A percentile compares a stretch with the other conserved stretches of the same genome.
phyloP scores from a whole-genome alignment of 2,113 vertebrate species.

The Australoheros scitulus region DNA sequence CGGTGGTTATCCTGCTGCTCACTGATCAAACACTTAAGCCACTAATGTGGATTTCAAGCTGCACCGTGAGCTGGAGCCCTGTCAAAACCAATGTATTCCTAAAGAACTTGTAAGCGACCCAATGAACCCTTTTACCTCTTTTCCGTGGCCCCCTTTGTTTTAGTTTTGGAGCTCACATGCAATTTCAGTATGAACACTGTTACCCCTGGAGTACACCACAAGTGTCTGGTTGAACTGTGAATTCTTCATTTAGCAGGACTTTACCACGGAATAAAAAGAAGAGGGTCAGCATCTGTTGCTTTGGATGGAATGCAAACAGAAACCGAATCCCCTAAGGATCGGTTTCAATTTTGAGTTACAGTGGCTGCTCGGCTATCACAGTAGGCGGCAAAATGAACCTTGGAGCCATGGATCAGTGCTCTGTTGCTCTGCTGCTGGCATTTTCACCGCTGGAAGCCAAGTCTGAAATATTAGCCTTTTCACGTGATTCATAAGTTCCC shows the following conservation, averaged over 20 bases:
- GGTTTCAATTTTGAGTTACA: conserved; percentile 28
- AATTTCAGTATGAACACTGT: neutral
- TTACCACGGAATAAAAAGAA: conserved; percentile 25
- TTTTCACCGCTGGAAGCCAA: conserved; percentile 5
- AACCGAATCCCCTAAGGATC: conserved; percentile 5
- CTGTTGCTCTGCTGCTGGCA: neutral
- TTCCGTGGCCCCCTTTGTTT: neutral
- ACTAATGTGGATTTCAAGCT: conserved; percentile 68
- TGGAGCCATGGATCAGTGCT: conserved; percentile 14
- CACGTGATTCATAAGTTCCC: conserved; percentile 63
- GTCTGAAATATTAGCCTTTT: conserved; percentile 65
- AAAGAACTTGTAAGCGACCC: conserved; percentile 32
- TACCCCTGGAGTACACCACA: neutral
- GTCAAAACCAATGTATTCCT: conserved; percentile 51
- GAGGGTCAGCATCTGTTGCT: neutral
- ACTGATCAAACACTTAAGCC: conserved; percentile 71
- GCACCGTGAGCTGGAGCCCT: conserved; percentile 42
- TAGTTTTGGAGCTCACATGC: neutral
- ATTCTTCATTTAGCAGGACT: conserved; percentile 13
- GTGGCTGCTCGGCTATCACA: conserved; percentile 2
- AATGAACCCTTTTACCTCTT: conserved; percentile 53
- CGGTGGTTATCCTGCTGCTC: conserved; percentile 31
- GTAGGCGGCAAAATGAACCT: conserved; percentile 23
- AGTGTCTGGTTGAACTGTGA: neutral
- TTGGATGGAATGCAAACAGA: conserved; percentile 8